Evolutionary conservation across 2,113 vertebrate species (phyloP), one percentile per base, ranked within the genome.

Genomic region (Tympanuchus pallidicinctus): DNA sequence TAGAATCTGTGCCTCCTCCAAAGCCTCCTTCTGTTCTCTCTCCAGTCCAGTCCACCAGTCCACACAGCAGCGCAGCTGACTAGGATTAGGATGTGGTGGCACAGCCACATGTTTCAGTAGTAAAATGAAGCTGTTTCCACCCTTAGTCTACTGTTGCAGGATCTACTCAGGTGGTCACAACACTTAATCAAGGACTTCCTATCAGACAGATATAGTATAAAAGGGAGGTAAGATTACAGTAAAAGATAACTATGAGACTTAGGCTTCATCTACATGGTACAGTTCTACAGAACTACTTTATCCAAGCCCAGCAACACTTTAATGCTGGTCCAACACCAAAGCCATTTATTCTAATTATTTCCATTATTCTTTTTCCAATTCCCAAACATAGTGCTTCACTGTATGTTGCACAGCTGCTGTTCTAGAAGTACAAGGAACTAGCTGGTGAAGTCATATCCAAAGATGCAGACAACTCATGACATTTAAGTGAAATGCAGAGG

Each of bases 241-340:
- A 63, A 30, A 78, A 78, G 47, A 82, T 36, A 73, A 28, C 47
- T 82, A 19, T 73, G 14, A 43, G 20, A 38, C 15, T 30, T 45
- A 34, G 15, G 1, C 8, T 73, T 45, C 34, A 24, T 25, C 52
- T 45, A 1, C 25, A 13, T 6, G 42, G 20, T 2, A 1, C 12
- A 60, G 3, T 47, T 82, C 19, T 43, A 79, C 43, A 61, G 20
- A 72, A 52, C 15, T 65, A 56, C 15, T 65, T 73, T 11, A 22
- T 77, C 30, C 67, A 90, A 69, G 34, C 2, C 5, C 36, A 57
- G 13, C 13, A 38, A 36, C 3, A 13, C 1, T 47, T 72, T 10
- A 56, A n/a, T 1, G 0, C 28, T 47, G 6, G 32, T 94, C 78
- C 59, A 72, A 4, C 0, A 0, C 25, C 6, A 2, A 5, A 69